These are phyloP conservation scores for Orycteropus afer DNA, from an alignment of 2,113 vertebrate genomes.

Conservation along the genomic window DNA sequence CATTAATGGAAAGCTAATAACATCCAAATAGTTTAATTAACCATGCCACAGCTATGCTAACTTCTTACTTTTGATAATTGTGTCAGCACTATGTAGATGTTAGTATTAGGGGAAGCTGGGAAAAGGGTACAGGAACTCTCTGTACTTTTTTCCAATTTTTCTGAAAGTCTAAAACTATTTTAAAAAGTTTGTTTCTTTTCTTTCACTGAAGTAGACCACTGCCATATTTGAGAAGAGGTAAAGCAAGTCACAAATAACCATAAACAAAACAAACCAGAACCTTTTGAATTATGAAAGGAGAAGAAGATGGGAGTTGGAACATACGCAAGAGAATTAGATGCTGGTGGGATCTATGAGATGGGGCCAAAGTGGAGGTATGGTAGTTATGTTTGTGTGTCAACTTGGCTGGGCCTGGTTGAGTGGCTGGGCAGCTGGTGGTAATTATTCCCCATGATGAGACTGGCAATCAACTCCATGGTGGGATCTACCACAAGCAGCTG, in stretches of 20 bases:
- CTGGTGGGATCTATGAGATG: not conserved
- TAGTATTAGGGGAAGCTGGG: not conserved
- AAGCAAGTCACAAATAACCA: not conserved
- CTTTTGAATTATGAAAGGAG: not conserved
- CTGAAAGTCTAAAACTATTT: slow-evolving; percentile 40
- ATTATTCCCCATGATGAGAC: too few species aligned
- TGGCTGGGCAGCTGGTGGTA: too few species aligned
- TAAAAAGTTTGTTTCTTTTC: not conserved
- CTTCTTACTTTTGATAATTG: not conserved
- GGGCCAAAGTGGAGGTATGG: too few species aligned
- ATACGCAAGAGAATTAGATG: slow-evolving; percentile 7
- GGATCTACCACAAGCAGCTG: too few species aligned
- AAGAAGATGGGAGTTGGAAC: not conserved
- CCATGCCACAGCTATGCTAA: not conserved
- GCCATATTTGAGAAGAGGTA: not conserved
- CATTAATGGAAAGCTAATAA: not conserved
- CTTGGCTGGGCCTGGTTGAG: too few species aligned
- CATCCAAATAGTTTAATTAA: not conserved
- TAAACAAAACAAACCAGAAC: slow-evolving; percentile 15
- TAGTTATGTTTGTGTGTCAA: too few species aligned
- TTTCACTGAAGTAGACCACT: not conserved
- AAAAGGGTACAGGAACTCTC: not conserved
- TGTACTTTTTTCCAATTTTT: slow-evolving; percentile 36
- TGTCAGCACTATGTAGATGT: not conserved
- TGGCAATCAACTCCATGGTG: too few species aligned